A percentile compares a stretch with the other conserved stretches of the same genome.
Evolutionary conservation across 2,888 invertebrate genomes (phyloP).

Genomic region (Peribatodes rhomboidaria): DNA sequence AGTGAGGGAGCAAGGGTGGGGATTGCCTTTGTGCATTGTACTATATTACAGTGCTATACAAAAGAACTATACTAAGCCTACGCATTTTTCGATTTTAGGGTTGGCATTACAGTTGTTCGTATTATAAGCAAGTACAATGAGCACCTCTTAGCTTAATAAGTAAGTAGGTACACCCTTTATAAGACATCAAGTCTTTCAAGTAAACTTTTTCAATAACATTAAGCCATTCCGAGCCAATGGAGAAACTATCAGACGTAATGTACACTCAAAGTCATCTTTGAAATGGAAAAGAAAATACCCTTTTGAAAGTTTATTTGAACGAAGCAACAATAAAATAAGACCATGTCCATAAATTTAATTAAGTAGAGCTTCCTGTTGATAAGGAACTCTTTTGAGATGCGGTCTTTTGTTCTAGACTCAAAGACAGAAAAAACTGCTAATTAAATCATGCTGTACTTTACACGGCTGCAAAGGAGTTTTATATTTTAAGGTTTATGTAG

Average conservation of each 20-base stretch:
- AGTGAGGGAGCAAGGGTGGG: too few relatives aligned
- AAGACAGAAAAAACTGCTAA: neutral
- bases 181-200: too few relatives aligned
- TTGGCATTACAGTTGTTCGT: too few relatives aligned
- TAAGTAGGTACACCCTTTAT: too few relatives aligned
- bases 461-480: too few relatives aligned
- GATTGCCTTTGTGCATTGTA: too few relatives aligned
- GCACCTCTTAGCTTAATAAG: too few relatives aligned
- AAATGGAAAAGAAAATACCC: slow-evolving; percentile 14
- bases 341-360: slow-evolving; percentile 27
- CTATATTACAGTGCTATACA: too few relatives aligned
- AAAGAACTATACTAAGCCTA: too few relatives aligned
- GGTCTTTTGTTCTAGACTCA: slow-evolving; percentile 2
- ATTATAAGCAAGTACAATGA: too few relatives aligned
- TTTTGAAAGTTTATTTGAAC: slow-evolving; percentile 26
- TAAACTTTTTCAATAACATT: slow-evolving; percentile 30
- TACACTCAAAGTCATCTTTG: slow-evolving; percentile 30
- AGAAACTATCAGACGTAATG: slow-evolving; percentile 25
- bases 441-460: neutral
- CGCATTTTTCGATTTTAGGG: too few relatives aligned
- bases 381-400: neutral
- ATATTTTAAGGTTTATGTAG: too few relatives aligned
- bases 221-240: slow-evolving; percentile 5
- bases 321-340: slow-evolving; percentile 19
- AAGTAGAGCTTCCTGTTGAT: slow-evolving; percentile 19